Percentiles rank a stretch among this genome's conserved stretches.
Evolutionary conservation across 1,140 invertebrate species (phyloP).

Genomic region (Frieseomelitta varia): DNA sequence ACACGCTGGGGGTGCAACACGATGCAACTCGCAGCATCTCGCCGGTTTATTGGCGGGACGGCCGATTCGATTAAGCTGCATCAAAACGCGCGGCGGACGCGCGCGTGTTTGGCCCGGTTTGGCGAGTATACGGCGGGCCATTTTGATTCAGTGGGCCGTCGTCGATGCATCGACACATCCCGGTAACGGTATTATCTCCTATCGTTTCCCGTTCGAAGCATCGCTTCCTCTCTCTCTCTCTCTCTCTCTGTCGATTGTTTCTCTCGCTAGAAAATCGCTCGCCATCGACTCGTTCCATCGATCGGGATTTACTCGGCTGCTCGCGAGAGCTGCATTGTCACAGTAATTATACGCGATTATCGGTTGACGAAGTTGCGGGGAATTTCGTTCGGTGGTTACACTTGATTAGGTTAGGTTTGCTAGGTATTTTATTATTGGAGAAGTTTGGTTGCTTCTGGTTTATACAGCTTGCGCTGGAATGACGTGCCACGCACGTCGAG

Average conservation of each 20-base stretch:
- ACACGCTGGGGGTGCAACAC: not conserved
- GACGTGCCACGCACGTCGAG: too few species aligned
- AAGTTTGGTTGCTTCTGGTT: too few species aligned
- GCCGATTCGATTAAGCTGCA: slow-evolving; percentile 37
- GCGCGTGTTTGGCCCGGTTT: slow-evolving; percentile 54
- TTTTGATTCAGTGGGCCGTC: slow-evolving; percentile 45
- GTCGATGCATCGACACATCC: slow-evolving; percentile 15
- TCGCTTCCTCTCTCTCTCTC: not conserved
- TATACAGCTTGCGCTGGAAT: too few species aligned
- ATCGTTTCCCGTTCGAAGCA: not conserved
- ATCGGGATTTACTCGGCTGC: not conserved
- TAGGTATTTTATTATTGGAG: too few species aligned
- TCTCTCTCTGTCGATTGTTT: not conserved
- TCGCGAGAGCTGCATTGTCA: not conserved
- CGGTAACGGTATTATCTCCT: slow-evolving; percentile 52
- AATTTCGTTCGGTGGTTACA: too few species aligned
- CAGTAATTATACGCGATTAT: too few species aligned
- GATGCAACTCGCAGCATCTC: not conserved
- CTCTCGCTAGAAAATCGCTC: not conserved
- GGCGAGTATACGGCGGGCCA: not conserved
- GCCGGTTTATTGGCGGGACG: slow-evolving; percentile 10
- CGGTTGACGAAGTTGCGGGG: too few species aligned
- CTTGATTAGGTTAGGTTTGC: too few species aligned
- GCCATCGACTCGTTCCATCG: not conserved
- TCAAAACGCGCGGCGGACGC: slow-evolving; percentile 36